Percentiles rank a stretch among this genome's conserved stretches.
Conservation (phyloP, 2,113 vertebrate species). For the Microtus richardsoni region DNA sequence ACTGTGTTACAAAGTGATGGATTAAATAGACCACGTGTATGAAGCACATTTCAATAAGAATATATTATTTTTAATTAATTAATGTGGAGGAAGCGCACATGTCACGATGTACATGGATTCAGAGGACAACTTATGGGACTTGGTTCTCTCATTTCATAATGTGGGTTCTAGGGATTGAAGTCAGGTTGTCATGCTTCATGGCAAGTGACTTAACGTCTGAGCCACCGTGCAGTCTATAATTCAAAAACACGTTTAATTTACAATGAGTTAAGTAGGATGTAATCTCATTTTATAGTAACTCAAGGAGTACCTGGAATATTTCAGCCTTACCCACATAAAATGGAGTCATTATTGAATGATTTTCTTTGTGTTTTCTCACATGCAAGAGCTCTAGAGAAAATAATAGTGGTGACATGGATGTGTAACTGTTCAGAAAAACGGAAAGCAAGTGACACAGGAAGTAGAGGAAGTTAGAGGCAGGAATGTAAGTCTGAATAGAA, state of each 20-base stretch:
- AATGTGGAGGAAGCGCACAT: no score
- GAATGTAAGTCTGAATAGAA: background rate
- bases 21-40: background rate
- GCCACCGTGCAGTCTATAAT: background rate
- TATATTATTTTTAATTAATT: background rate
- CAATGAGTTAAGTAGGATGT: background rate
- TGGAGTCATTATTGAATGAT: background rate
- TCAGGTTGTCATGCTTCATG: background rate
- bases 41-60: background rate
- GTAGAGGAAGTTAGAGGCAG: no score
- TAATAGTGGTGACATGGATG: background rate
- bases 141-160: background rate
- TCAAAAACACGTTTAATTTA: no score
- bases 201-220: no score
- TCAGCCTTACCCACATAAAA: background rate
- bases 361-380: background rate
- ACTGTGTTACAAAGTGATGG: background rate
- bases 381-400: background rate
- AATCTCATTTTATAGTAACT: no score
- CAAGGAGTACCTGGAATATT: background rate
- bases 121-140: background rate
- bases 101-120: background rate
- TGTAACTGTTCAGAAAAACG: background rate
- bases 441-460: background rate
- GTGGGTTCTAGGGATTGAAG: background rate